These are phyloP conservation scores for Bradysia coprophila DNA, from an alignment of 1,140 invertebrate genomes.

Conservation along the genomic window DNA sequence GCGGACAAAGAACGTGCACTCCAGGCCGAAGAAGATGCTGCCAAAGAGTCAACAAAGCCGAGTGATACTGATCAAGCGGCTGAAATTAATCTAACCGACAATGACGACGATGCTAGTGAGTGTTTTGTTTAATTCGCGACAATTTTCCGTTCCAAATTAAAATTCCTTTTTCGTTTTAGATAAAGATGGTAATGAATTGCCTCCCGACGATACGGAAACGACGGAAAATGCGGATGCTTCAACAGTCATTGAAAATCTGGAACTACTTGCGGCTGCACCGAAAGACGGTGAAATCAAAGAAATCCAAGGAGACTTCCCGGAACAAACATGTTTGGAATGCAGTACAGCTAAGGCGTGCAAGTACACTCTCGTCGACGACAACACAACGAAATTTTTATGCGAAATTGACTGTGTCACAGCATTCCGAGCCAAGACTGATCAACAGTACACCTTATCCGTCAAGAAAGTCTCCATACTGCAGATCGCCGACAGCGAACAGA, in stretches of 20 bases:
- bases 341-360: constrained; percentile 12
- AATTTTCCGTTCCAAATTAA: neutral
- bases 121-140: neutral
- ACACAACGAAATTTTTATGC: constrained; percentile 21
- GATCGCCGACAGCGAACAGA: constrained; percentile 15
- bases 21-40: constrained; percentile 25
- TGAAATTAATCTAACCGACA: neutral
- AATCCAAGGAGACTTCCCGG: constrained; percentile 4
- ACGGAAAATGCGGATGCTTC: constrained; percentile 15
- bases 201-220: constrained; percentile 8
- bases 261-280: constrained; percentile 11
- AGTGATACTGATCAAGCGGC: neutral
- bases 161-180: neutral
- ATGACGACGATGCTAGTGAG: neutral
- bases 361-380: constrained; percentile 15
- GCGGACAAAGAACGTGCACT: constrained; percentile 36
- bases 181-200: neutral
- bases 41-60: constrained; percentile 9
- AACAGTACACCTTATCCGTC: constrained; percentile 15
- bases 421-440: constrained; percentile 14
- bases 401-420: constrained; percentile 13
- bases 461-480: constrained; percentile 26
- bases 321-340: constrained; percentile 19
- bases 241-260: constrained; percentile 13
- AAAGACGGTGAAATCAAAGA: constrained; percentile 19